Percentiles rank a stretch among this genome's conserved stretches.
These are phyloP conservation scores for Pelobates cultripes DNA, from an alignment of 2,797 vertebrate genomes.

Conservation along the genomic window DNA sequence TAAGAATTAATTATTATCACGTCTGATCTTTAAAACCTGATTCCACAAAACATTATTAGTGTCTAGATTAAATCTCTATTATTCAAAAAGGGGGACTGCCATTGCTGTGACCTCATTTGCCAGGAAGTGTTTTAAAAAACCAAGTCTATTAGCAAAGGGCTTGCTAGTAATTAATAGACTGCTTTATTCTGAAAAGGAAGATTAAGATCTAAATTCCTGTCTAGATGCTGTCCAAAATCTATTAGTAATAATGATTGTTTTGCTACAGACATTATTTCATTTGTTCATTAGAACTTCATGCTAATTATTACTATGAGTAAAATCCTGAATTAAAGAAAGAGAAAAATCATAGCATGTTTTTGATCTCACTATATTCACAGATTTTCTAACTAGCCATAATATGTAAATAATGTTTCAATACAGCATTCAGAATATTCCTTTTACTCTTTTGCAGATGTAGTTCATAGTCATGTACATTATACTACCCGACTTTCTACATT, in stretches of 20 bases:
- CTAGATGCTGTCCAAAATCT: slow-evolving; percentile 22
- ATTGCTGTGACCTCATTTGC: slow-evolving; percentile 56
- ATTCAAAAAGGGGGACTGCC: slow-evolving; percentile 61
- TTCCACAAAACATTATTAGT: slow-evolving; percentile 59
- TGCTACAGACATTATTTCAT: slow-evolving; percentile 25
- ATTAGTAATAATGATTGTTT: slow-evolving; percentile 51
- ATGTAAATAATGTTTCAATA: too few species aligned
- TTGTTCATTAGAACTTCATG: slow-evolving; percentile 24
- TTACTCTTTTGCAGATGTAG: too few species aligned
- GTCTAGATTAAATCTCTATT: slow-evolving; percentile 53
- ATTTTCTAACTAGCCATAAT: too few species aligned
- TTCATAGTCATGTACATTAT: too few species aligned
- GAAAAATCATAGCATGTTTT: too few species aligned
- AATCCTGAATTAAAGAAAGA: too few species aligned
- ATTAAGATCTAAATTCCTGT: slow-evolving; percentile 43
- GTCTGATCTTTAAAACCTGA: slow-evolving; percentile 57
- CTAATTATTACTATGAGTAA: slow-evolving; percentile 10
- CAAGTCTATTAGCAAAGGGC: slow-evolving; percentile 52
- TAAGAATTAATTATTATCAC: slow-evolving; percentile 62
- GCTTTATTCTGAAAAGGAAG: slow-evolving; percentile 38
- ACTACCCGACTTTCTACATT: too few species aligned
- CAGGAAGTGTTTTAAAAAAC: slow-evolving; percentile 55
- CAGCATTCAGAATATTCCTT: too few species aligned
- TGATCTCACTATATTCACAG: too few species aligned
- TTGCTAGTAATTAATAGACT: slow-evolving; percentile 50